phyloP scores from a whole-genome alignment of 2,888 invertebrate species.

The Meiosimyza platycephala region DNA sequence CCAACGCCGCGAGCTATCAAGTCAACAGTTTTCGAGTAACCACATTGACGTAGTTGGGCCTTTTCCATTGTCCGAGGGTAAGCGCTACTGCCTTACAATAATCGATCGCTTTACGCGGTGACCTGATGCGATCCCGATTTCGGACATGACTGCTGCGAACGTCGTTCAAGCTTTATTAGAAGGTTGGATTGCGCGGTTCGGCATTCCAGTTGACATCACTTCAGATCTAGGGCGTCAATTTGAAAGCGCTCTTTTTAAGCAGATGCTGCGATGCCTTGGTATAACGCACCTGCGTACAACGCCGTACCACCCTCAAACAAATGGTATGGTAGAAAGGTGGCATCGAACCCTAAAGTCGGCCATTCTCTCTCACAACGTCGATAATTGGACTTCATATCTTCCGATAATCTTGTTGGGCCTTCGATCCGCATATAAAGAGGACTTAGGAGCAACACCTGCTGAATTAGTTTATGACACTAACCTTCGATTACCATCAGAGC shows the following conservation, averaged over 20 bases:
- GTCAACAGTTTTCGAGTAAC: too few relatives aligned
- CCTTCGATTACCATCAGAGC: conserved; percentile 9
- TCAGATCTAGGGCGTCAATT: conserved; percentile 44
- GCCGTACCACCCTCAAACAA: conserved; percentile 43
- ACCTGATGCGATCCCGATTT: conserved; percentile 13
- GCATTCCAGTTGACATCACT: conserved; percentile 23
- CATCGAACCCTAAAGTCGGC: conserved; percentile 42
- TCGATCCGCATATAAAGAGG: conserved; percentile 13
- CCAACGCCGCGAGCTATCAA: too few relatives aligned
- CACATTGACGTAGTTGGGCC: conserved; percentile 58
- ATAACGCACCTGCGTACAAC: conserved; percentile 38
- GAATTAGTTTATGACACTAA: conserved; percentile 18
- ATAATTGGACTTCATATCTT: conserved; percentile 36
- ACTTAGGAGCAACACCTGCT: conserved; percentile 11
- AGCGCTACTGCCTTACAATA: conserved; percentile 19
- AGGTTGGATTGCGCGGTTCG: too few relatives aligned
- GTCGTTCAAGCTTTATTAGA: conserved; percentile 19
- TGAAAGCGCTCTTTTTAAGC: conserved; percentile 35
- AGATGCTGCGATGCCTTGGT: conserved; percentile 37
- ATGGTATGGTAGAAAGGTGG: conserved; percentile 45
- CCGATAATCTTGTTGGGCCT: conserved; percentile 11
- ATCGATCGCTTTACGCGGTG: background rate
- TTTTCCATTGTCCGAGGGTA: conserved; percentile 38
- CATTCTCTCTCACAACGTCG: conserved; percentile 39
- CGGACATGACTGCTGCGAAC: conserved; percentile 29